Evolutionary conservation across 2,797 vertebrate genomes (phyloP).

Genomic region (Phoeniculus purpureus): DNA sequence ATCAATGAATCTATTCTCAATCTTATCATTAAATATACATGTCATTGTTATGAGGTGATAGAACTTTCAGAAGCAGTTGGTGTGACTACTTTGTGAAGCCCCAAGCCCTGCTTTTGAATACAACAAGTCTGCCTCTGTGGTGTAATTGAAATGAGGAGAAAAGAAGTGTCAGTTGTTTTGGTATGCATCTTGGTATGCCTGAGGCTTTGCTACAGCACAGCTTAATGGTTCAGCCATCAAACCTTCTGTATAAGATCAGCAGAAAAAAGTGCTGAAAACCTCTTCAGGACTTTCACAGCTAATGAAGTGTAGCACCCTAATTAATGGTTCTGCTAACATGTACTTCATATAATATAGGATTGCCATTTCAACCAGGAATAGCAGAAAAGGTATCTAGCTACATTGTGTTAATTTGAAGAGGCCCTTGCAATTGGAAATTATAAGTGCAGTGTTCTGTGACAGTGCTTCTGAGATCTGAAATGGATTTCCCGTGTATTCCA

Average conservation of each 20-base stretch:
- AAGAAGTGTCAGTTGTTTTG: not conserved
- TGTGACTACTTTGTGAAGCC: not conserved
- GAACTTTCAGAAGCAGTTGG: not conserved
- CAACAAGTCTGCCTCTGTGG: not conserved
- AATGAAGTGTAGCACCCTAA: not conserved
- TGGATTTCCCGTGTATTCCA: not conserved
- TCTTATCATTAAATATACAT: not conserved
- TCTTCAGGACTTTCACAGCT: not conserved
- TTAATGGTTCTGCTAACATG: not conserved
- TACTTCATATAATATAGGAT: too few relatives aligned
- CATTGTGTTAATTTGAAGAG: not conserved
- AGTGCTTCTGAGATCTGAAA: not conserved
- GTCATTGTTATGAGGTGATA: not conserved
- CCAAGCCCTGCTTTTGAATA: not conserved
- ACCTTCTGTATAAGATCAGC: not conserved
- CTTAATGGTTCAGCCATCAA: not conserved
- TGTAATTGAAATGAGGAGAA: not conserved
- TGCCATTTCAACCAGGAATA: not conserved
- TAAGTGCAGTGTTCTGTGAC: not conserved
- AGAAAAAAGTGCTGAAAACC: not conserved
- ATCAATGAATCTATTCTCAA: not conserved
- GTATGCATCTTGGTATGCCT: not conserved
- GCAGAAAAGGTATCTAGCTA: not conserved
- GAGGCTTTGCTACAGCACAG: not conserved
- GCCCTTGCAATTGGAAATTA: not conserved